Base-by-base conservation (phyloP, 2,888 invertebrate species). In the Tenthredo notha region DNA sequence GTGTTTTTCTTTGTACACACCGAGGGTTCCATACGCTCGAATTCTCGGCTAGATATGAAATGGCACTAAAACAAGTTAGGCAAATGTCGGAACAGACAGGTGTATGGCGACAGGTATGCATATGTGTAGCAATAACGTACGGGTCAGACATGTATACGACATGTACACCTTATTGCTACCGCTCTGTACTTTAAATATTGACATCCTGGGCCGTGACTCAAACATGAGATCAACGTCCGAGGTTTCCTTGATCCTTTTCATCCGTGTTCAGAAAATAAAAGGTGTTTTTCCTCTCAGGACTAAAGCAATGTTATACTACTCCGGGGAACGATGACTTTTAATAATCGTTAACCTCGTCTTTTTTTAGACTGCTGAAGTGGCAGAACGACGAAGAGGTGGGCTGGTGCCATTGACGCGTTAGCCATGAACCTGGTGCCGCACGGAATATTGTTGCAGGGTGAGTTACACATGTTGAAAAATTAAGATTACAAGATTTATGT, bases 371-470 rank as follows among this genome's bases (percentile, higher is more conserved):
- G 47, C 50, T 25, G 67, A 83, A 70, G 67, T 47, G 67, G 83
- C 47, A 37, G 67, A 83, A 33, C 47, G 83, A 70, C 65, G 83
- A 83, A 83, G 65, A 65, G 83, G 83, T 67, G 83, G 83, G 67
- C 83, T 83, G 83, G 67, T 61, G 37, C 83, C 83, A 83, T 43
- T 67, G 67, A 83, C 83, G 47, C 47, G 50, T 83, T 92, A 93
- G 92, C 92, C 93, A 93, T 93, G 93, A 93, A 93, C 93, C 92
- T 93, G 92, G 93, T 92, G 92, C 92, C 93, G 92, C 92, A 93
- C 92, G 93, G 91, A 92, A 91, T 93, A 90, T 91, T 93, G 90
- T 90, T 93, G 90, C 93, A 93, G 90, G 92, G 93, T 93, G 88
- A 92, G 91, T 88, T 43, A 78, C 47, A 58, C 43, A 21, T 1